These are phyloP conservation scores for Nyctibius grandis DNA, from an alignment of 2,797 vertebrate species.

Conservation along the genomic window DNA sequence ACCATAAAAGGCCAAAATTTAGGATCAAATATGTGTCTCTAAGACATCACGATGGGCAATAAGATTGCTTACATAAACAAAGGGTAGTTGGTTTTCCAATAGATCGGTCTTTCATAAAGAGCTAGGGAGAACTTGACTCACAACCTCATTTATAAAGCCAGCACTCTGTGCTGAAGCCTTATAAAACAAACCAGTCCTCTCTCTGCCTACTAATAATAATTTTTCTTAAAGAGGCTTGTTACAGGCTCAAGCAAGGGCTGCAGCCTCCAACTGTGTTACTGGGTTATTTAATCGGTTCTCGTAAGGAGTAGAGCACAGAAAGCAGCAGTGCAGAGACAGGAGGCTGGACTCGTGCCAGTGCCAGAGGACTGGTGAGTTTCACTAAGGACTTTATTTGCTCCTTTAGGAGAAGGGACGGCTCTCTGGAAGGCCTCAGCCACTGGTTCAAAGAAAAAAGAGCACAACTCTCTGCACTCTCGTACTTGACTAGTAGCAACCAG, in stretches of 20 bases:
- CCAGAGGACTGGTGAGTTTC: not conserved
- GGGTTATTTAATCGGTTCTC: not conserved
- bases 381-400: not conserved
- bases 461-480: too few relatives aligned
- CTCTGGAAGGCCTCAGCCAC: not conserved
- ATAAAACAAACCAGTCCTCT: not conserved
- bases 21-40: not conserved
- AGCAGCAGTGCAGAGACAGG: not conserved
- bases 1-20: not conserved
- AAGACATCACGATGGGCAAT: not conserved
- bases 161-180: not conserved
- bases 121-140: not conserved
- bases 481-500: not conserved
- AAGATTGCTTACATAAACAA: not conserved
- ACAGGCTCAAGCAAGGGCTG: not conserved
- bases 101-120: not conserved
- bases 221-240: not conserved
- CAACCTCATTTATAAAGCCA: not conserved
- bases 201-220: not conserved
- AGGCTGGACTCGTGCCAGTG: not conserved
- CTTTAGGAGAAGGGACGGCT: not conserved
- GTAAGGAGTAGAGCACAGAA: not conserved
- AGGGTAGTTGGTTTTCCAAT: not conserved
- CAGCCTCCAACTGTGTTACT: not conserved
- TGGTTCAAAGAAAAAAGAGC: fast-evolving